These are phyloP conservation scores for Alligator sinensis DNA, from an alignment of 2,113 vertebrate species.

Conservation along the genomic window DNA sequence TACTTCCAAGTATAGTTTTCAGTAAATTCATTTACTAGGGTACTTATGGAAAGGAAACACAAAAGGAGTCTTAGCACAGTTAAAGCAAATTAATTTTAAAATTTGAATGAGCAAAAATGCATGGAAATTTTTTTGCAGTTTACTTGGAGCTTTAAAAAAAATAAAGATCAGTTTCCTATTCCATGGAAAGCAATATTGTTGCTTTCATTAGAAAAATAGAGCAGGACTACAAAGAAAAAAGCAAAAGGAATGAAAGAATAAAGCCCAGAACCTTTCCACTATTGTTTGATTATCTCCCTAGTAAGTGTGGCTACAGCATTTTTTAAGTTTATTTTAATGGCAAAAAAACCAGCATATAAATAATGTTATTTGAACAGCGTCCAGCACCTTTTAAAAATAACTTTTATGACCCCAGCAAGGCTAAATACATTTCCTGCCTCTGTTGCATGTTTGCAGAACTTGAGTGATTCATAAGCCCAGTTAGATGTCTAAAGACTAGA, in stretches of 20 bases:
- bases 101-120: neutral
- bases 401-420: neutral
- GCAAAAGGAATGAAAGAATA: neutral
- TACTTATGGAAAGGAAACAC: neutral
- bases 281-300: neutral
- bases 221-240: neutral
- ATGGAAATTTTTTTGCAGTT: neutral
- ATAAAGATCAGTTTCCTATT: neutral
- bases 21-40: neutral
- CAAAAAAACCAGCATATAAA: neutral
- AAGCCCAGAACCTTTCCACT: neutral
- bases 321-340: neutral
- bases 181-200: too few species aligned
- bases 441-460: neutral
- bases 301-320: neutral
- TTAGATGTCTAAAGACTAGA: neutral
- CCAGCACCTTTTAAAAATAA: neutral
- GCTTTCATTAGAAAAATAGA: neutral
- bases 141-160: neutral
- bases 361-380: neutral
- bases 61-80: neutral
- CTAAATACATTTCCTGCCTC: neutral
- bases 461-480: neutral
- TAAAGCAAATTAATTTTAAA: neutral
- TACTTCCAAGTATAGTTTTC: fast-evolving